phyloP scores from a whole-genome alignment of 2,113 vertebrate genomes.

The Xenus cinereus region DNA sequence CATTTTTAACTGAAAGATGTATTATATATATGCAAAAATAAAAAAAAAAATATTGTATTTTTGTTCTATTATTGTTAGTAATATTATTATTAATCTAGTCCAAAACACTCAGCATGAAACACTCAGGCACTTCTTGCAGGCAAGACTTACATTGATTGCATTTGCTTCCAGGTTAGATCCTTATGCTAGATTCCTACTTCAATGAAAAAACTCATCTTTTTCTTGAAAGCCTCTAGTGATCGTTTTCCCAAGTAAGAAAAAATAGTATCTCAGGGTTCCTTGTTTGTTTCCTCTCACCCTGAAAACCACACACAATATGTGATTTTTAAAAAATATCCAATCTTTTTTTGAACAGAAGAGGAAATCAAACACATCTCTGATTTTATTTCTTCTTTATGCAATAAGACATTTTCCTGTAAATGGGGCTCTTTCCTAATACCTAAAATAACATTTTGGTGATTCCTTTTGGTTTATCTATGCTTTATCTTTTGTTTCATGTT shows the following conservation, averaged over 20 bases:
- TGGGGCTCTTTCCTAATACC: neutral
- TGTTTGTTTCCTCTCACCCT: neutral
- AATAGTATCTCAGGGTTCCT: neutral
- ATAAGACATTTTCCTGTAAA: neutral
- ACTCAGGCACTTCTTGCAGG: neutral
- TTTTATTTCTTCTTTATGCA: neutral
- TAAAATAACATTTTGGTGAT: neutral
- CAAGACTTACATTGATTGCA: neutral
- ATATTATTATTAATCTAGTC: neutral
- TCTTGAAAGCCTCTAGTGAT: fast-evolving
- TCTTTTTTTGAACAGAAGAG: neutral
- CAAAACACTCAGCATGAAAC: neutral
- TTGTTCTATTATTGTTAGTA: neutral
- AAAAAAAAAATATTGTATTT: neutral
- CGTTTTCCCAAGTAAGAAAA: neutral
- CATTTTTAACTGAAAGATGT: neutral
- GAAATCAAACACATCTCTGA: neutral
- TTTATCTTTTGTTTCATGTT: neutral
- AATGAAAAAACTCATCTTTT: neutral
- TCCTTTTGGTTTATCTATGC: neutral
- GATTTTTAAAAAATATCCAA: neutral
- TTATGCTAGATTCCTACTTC: neutral
- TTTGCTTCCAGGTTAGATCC: neutral
- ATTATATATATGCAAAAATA: neutral
- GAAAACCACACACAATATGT: neutral